Conservation (phyloP, 2,113 vertebrate species). For the Paraplagusia blochii region DNA sequence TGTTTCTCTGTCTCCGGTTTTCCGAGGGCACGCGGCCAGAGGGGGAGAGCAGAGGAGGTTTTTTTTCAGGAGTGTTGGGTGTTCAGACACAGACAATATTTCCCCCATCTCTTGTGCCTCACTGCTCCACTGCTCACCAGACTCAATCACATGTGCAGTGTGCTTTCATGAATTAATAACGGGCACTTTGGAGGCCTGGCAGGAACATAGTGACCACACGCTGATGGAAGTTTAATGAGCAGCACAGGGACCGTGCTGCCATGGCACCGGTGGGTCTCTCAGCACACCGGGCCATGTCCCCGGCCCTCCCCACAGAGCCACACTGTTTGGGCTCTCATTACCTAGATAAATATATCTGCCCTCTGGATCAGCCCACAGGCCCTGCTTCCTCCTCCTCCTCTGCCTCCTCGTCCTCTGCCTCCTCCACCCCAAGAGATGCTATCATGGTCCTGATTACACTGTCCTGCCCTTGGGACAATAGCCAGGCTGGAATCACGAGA, state of each 20-base stretch:
- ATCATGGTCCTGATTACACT: constrained; percentile 75
- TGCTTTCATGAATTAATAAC: constrained; percentile 96
- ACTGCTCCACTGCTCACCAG: constrained; percentile 84
- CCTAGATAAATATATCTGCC: constrained; percentile 76
- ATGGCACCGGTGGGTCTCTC: constrained; percentile 72
- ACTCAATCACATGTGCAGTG: constrained; percentile 85
- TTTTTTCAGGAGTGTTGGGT: constrained; percentile 61
- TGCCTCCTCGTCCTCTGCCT: constrained; percentile 30
- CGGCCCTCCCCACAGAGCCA: constrained; percentile 60
- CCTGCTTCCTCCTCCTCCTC: constrained; percentile 40
- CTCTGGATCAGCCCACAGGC: constrained; percentile 63
- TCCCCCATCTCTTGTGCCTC: constrained; percentile 76
- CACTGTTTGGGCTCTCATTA: constrained; percentile 77
- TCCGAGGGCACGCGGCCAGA: constrained; percentile 65
- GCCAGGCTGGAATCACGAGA: constrained; percentile 62
- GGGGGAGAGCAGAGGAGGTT: constrained; percentile 58
- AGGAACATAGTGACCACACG: constrained; percentile 76
- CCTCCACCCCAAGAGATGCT: constrained; percentile 63
- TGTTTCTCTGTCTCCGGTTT: constrained; percentile 49
- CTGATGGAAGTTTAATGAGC: constrained; percentile 90
- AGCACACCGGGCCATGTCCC: constrained; percentile 71
- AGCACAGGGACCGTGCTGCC: constrained; percentile 81
- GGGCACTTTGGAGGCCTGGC: constrained; percentile 84
- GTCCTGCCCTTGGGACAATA: constrained; percentile 65
- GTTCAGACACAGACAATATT: constrained; percentile 77